Conservation (phyloP, 2,797 vertebrate species). For the Taenioides sp. region DNA sequence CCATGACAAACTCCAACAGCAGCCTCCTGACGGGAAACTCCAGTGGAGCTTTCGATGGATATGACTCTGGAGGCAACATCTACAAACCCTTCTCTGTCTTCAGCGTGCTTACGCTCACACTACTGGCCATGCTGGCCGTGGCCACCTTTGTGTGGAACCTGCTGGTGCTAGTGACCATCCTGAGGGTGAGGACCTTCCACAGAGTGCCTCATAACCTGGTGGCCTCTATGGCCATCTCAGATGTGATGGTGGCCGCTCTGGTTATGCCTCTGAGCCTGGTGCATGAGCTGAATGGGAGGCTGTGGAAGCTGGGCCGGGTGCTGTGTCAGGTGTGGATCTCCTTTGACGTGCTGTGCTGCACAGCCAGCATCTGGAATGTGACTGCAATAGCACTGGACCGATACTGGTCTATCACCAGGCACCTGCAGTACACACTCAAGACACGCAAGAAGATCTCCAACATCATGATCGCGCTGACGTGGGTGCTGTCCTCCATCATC, state of each 20-base stretch:
- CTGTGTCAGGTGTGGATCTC: conserved; percentile 96
- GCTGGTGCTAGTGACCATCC: conserved; percentile 91
- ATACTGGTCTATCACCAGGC: conserved; percentile 96
- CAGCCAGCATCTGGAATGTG: conserved; percentile 98
- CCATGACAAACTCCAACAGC: conserved; percentile 74
- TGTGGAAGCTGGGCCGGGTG: conserved; percentile 88
- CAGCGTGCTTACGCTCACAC: conserved; percentile 85
- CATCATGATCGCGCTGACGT: conserved; percentile 91
- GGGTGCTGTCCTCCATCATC: conserved; percentile 91
- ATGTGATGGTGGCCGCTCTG: conserved; percentile 93
- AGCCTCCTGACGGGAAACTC: conserved; percentile 65
- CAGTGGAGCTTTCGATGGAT: conserved; percentile 55
- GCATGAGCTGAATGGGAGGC: conserved; percentile 85
- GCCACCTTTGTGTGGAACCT: conserved; percentile 96
- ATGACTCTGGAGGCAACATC: conserved; percentile 68
- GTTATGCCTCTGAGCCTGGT: conserved; percentile 97
- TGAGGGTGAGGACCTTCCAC: conserved; percentile 92
- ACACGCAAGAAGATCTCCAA: conserved; percentile 90
- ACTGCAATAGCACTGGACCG: conserved; percentile 94
- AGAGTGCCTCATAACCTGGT: conserved; percentile 96
- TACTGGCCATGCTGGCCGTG: conserved; percentile 87
- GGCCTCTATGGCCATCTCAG: conserved; percentile 94
- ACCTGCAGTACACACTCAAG: conserved; percentile 91
- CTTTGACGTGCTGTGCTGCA: conserved; percentile 95
- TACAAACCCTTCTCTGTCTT: conserved; percentile 82